A percentile compares a stretch with the other conserved stretches of the same genome.
phyloP scores from a whole-genome alignment of 2,113 vertebrate species.

The Halichoerus grypus region DNA sequence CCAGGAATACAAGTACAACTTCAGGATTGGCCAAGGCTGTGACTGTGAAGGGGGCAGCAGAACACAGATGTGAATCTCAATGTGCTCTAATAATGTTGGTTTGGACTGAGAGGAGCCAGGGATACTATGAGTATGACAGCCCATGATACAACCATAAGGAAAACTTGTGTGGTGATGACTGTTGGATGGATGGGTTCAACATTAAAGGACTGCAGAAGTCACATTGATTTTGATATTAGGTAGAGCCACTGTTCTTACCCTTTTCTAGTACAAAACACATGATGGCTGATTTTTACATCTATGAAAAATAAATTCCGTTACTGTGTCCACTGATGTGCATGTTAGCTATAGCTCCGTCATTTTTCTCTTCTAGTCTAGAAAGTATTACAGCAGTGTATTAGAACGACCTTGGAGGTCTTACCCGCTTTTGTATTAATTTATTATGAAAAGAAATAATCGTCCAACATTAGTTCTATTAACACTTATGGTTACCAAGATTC shows the following conservation, averaged over 20 bases:
- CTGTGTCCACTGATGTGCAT: not conserved
- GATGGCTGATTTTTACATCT: not conserved
- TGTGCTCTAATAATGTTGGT: not conserved
- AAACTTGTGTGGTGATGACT: not conserved
- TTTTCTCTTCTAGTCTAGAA: not conserved
- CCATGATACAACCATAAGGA: not conserved
- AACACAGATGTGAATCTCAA: not conserved
- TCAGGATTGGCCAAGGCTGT: not conserved
- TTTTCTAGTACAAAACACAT: not conserved
- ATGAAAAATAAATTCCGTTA: not conserved
- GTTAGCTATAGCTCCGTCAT: not conserved
- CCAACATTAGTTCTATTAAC: not conserved
- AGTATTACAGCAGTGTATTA: not conserved
- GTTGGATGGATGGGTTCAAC: not conserved
- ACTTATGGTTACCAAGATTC: not conserved
- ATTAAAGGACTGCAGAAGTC: not conserved
- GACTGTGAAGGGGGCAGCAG: not conserved
- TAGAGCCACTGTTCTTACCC: not conserved
- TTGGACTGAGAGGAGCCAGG: not conserved
- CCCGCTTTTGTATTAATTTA: not conserved
- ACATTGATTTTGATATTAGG: not conserved
- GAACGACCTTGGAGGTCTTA: not conserved
- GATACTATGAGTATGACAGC: not conserved
- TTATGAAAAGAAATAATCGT: conserved; percentile 38
- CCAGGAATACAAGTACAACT: not conserved